phyloP scores from a whole-genome alignment of 2,888 invertebrate species.

The Eubasilissa splendida region DNA sequence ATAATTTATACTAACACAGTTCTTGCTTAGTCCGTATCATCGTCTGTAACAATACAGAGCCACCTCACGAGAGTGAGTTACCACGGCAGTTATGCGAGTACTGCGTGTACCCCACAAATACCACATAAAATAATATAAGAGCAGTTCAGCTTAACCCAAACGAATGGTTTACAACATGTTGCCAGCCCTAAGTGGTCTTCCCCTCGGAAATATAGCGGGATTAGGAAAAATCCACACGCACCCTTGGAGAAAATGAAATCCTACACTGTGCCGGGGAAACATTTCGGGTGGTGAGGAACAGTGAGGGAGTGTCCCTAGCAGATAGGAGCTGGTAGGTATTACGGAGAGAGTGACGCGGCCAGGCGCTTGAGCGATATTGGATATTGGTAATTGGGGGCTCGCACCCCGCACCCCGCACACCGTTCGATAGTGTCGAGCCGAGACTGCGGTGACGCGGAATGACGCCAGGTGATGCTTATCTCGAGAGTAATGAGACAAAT shows the following conservation, averaged over 20 bases:
- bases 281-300: slow-evolving; percentile 13
- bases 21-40: too few relatives aligned
- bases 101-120: background rate
- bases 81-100: background rate
- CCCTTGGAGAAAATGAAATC: slow-evolving; percentile 39
- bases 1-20: too few relatives aligned
- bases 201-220: slow-evolving; percentile 39
- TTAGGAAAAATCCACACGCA: slow-evolving; percentile 56
- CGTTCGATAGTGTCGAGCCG: background rate
- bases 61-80: slow-evolving; percentile 3
- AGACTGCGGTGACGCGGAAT: background rate
- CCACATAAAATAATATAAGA: slow-evolving; percentile 30
- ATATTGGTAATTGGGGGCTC: slow-evolving; percentile 37
- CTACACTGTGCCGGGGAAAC: slow-evolving; percentile 18
- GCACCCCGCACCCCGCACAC: slow-evolving; percentile 4
- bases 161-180: slow-evolving; percentile 34
- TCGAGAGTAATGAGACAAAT: background rate
- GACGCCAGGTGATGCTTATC: background rate
- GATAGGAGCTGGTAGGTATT: slow-evolving; percentile 37
- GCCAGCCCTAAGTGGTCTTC: slow-evolving; percentile 27
- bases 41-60: background rate
- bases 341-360: slow-evolving; percentile 38
- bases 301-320: slow-evolving; percentile 29
- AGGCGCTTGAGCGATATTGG: slow-evolving; percentile 27
- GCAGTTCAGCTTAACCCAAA: slow-evolving; percentile 30